Percentiles rank a stretch among this genome's conserved stretches.
phyloP scores from a whole-genome alignment of 2,888 invertebrate species.

The Eilema depressum region DNA sequence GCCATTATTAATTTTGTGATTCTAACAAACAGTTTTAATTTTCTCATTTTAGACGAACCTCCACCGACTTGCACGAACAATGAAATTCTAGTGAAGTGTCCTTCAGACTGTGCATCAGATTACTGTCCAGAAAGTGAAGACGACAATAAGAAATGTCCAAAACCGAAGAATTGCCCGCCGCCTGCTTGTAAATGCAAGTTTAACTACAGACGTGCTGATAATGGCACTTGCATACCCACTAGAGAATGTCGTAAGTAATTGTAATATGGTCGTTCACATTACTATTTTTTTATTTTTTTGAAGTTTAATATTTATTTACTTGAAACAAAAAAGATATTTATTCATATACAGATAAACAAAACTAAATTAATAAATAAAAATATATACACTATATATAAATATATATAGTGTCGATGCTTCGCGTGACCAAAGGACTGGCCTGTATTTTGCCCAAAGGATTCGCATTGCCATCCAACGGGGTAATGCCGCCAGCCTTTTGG shows the following conservation, averaged over 20 bases:
- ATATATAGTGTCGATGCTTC: too few species aligned
- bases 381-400: too few species aligned
- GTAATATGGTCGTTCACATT: too few species aligned
- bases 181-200: slow-evolving; percentile 20
- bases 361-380: too few species aligned
- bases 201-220: slow-evolving; percentile 16
- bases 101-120: slow-evolving; percentile 54
- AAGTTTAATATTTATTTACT: too few species aligned
- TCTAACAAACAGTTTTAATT: not conserved
- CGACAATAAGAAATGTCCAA: slow-evolving; percentile 7
- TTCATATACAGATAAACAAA: too few species aligned
- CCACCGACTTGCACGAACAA: slow-evolving; percentile 20
- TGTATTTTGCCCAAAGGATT: too few species aligned
- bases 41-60: slow-evolving; percentile 3
- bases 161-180: slow-evolving; percentile 11
- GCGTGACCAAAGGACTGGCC: too few species aligned
- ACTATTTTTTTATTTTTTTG: too few species aligned
- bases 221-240: slow-evolving; percentile 35
- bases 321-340: too few species aligned
- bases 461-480: too few species aligned
- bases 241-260: slow-evolving; percentile 25
- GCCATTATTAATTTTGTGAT: not conserved
- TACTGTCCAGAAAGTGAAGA: slow-evolving; percentile 22
- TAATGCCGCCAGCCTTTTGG: too few species aligned
- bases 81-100: slow-evolving; percentile 56